Evolutionary conservation across 2,888 invertebrate genomes (phyloP), one percentile per base, ranked within the genome.

Genomic region (Andricus curvator): DNA sequence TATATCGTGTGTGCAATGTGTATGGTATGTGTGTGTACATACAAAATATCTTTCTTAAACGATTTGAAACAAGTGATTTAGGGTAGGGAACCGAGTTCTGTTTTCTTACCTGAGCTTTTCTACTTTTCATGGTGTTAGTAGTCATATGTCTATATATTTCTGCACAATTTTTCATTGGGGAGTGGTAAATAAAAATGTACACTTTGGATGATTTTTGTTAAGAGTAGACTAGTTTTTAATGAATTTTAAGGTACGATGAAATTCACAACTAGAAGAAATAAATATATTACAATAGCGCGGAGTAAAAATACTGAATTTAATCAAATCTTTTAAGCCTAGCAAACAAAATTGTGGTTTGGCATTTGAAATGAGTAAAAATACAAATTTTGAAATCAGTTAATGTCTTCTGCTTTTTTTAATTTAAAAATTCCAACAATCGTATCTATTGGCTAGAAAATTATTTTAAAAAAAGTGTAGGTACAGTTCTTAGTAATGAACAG

Each of bases 151-250:
- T 70, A 48, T 25, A 70, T 56, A 56, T 22, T 74, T 33, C 33
- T 56, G 74, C 56, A 37, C 74, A 56, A 74, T 74, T 74, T 74
- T 74, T 74, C 33, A 74, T 56, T n/a, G 9, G 25, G 15, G 6
- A 15, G 15, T 25, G 25, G 15, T 29, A 62, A 62, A 13, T 25
- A 29, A 25, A 62, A 62, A 6, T 62, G 25, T 62, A 62, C 15
- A 62, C 29, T 62, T 62, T 62, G 4, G 4, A 29, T 62, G 25
- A 56, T 56, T 56, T 56, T 25, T 29, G 25, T 17, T 48, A 17
- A 62, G 25, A 17, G 15, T 62, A 62, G 15, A 3, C 13, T 62
- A 13, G 17, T 62, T 62, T 60, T 25, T 0, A 25, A 62, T 5
- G 2, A 62, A 62, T 25, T 62, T 62, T 62, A 62, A 25, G 13